Conservation (phyloP, 2,113 vertebrate species). For the Anolis sagrei region DNA sequence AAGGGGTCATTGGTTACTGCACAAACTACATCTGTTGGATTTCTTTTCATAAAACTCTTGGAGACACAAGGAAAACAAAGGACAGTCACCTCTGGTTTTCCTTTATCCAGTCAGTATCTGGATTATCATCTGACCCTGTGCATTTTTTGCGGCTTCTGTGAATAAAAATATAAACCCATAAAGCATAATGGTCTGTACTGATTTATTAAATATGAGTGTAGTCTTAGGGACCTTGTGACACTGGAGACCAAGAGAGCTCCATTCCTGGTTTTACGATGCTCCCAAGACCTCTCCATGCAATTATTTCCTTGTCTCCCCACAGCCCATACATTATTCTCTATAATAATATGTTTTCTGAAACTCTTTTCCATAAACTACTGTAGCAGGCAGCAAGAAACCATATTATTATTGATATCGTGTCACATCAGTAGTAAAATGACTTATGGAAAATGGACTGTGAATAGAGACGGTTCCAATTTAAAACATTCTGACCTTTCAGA, state of each 20-base stretch:
- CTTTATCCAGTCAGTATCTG: neutral
- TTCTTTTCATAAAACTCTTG: neutral
- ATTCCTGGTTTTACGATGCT: slow-evolving; percentile 70
- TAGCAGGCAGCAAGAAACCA: slow-evolving; percentile 57
- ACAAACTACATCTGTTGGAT: neutral
- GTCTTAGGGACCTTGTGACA: slow-evolving; percentile 65
- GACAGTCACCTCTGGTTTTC: too few relatives aligned
- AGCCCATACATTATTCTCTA: slow-evolving; percentile 75
- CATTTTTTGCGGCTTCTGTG: slow-evolving; percentile 38
- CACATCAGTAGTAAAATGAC: slow-evolving; percentile 62
- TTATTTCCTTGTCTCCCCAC: slow-evolving; percentile 74
- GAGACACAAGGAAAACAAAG: neutral
- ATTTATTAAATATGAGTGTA: slow-evolving; percentile 69
- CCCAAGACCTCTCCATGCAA: slow-evolving; percentile 70
- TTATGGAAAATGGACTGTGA: slow-evolving; percentile 64
- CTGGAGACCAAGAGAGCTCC: slow-evolving; percentile 62
- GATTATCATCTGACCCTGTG: neutral
- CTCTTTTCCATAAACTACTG: slow-evolving; percentile 74
- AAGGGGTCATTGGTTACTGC: neutral
- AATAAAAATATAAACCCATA: slow-evolving; percentile 13
- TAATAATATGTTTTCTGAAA: slow-evolving; percentile 76
- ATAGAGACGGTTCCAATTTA: slow-evolving; percentile 56
- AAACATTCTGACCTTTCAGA: slow-evolving; percentile 58
- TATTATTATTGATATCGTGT: slow-evolving; percentile 67
- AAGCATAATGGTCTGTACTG: slow-evolving; percentile 56